A percentile compares a stretch with the other conserved stretches of the same genome.
Evolutionary conservation across 2,797 vertebrate genomes (phyloP).

Genomic region (Sternarchorhynchus goeldii): DNA sequence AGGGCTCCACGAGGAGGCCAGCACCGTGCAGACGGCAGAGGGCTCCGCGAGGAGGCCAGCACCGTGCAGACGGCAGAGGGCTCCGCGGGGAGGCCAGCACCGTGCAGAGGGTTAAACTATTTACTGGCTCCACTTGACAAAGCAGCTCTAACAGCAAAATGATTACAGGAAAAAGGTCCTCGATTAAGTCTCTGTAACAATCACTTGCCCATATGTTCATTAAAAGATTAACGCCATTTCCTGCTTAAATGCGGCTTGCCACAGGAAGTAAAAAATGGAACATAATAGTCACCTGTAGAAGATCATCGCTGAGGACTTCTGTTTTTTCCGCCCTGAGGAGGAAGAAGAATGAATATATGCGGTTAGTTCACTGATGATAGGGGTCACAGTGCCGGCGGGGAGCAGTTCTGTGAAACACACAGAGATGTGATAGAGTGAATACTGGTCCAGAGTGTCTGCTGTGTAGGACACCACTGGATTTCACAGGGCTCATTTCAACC

Average conservation of each 20-base stretch:
- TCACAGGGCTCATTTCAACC: not conserved
- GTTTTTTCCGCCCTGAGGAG: constrained; percentile 91
- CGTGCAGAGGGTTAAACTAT: not conserved
- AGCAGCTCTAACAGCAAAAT: not conserved
- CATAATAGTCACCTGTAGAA: constrained; percentile 82
- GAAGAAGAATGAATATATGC: constrained; percentile 51
- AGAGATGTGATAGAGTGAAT: too few relatives aligned
- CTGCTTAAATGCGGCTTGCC: not conserved
- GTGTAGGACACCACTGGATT: not conserved
- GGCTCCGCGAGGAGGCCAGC: too few relatives aligned
- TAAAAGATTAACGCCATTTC: too few relatives aligned
- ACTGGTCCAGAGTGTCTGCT: too few relatives aligned
- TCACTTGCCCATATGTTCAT: not conserved
- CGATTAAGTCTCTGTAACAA: too few relatives aligned
- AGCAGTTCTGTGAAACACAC: too few relatives aligned
- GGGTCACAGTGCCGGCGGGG: too few relatives aligned
- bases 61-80: too few relatives aligned
- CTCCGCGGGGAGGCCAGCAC: not conserved
- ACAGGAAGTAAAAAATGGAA: not conserved
- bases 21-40: too few relatives aligned
- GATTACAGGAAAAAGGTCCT: too few relatives aligned
- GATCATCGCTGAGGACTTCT: constrained; percentile 94
- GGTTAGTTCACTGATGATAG: constrained; percentile 24
- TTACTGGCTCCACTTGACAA: not conserved
- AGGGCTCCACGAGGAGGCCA: too few relatives aligned